phyloP scores from a whole-genome alignment of 1,140 invertebrate species.

The Leptinotarsa lineolata region DNA sequence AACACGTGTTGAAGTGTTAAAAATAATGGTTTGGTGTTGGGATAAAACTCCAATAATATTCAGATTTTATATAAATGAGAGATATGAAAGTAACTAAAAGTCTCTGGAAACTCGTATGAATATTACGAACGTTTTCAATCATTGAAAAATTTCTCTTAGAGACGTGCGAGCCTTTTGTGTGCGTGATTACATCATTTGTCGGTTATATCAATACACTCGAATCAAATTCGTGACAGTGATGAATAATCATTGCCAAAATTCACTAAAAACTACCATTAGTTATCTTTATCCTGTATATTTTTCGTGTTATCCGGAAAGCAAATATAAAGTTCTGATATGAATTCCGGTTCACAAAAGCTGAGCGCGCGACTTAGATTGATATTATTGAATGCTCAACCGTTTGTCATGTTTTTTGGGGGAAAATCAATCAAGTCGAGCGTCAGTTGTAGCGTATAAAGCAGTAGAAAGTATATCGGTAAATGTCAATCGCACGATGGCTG shows the following conservation, averaged over 20 bases:
- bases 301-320: conserved; percentile 10
- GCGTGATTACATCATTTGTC: conserved; percentile 17
- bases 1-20: no score
- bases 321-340: conserved; percentile 22
- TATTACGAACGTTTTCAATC: no score
- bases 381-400: conserved; percentile 26
- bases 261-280: conserved; percentile 24
- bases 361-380: conserved; percentile 22
- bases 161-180: not conserved
- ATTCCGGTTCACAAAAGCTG: conserved; percentile 14
- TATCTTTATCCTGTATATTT: conserved; percentile 22
- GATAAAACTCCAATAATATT: no score
- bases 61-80: no score
- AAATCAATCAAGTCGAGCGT: conserved; percentile 23
- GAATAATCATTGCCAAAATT: conserved; percentile 18
- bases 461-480: conserved; percentile 10
- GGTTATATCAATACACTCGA: conserved; percentile 21
- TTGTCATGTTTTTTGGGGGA: conserved; percentile 19
- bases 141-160: no score
- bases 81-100: no score
- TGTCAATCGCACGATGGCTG: not conserved
- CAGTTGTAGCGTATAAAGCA: conserved; percentile 1
- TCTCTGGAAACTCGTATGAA: no score
- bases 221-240: conserved; percentile 16
- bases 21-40: no score